Evolutionary conservation across 2,888 invertebrate species (phyloP).

Genomic region (Agelastica alni): DNA sequence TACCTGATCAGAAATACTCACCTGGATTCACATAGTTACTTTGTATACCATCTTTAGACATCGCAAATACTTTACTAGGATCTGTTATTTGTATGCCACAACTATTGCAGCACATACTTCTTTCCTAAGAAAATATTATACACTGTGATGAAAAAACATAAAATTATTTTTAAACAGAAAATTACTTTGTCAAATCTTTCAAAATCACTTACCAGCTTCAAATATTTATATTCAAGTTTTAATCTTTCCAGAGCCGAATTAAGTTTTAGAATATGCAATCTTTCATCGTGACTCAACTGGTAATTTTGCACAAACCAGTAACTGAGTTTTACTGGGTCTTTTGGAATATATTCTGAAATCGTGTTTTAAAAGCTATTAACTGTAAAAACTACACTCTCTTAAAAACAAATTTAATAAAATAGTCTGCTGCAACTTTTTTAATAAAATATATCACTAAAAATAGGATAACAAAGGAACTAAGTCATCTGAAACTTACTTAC

Average conservation of each 20-base stretch:
- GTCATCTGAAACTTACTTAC: too few relatives aligned
- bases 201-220: conserved; percentile 56
- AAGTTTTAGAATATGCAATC: conserved; percentile 66
- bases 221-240: conserved; percentile 60
- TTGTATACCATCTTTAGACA: conserved; percentile 80
- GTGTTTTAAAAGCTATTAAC: too few relatives aligned
- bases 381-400: too few relatives aligned
- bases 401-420: too few relatives aligned
- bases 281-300: conserved; percentile 67
- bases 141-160: too few relatives aligned
- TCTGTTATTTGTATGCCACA: conserved; percentile 65
- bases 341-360: conserved; percentile 61
- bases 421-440: too few relatives aligned
- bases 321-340: conserved; percentile 71
- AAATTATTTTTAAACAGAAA: neutral
- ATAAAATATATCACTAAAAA: too few relatives aligned
- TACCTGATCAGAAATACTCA: too few relatives aligned
- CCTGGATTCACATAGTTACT: conserved; percentile 81
- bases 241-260: conserved; percentile 72
- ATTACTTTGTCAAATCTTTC: too few relatives aligned
- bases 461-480: too few relatives aligned
- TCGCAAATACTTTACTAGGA: conserved; percentile 74
- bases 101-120: conserved; percentile 63
- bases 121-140: too few relatives aligned
- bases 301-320: conserved; percentile 83